These are phyloP conservation scores for Ectemnius lituratus DNA, from an alignment of 2,888 invertebrate genomes.

Conservation along the genomic window DNA sequence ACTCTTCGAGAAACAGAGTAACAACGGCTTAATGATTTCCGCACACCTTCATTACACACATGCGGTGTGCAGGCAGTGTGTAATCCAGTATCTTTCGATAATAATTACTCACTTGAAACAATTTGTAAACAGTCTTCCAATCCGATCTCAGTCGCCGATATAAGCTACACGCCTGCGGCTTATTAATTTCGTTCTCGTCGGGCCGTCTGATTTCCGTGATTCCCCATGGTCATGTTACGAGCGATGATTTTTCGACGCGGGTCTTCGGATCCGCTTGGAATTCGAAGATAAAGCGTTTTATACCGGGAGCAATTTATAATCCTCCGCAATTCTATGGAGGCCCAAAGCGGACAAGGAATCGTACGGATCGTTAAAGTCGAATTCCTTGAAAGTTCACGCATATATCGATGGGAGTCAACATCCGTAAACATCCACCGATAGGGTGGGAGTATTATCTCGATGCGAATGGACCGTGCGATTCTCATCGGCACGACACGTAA, in stretches of 20 bases:
- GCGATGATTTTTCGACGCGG: slow-evolving; percentile 19
- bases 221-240: background rate
- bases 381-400: slow-evolving; percentile 45
- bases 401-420: slow-evolving; percentile 25
- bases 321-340: slow-evolving; percentile 20
- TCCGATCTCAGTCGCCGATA: background rate
- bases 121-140: no score
- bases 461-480: background rate
- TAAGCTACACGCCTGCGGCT: no score
- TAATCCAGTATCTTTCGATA: no score
- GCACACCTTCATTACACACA: background rate
- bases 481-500: no score
- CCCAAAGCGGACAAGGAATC: slow-evolving; percentile 34
- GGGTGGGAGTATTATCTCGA: no score
- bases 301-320: background rate
- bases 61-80: no score
- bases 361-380: slow-evolving; percentile 36
- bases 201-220: background rate
- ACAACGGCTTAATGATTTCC: background rate
- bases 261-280: slow-evolving; percentile 2
- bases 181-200: no score
- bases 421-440: slow-evolving; percentile 24
- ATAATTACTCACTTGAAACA: no score
- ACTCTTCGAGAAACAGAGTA: background rate
- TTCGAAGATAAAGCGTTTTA: no score